Evolutionary conservation across 2,113 vertebrate species (phyloP), one percentile per base, ranked within the genome.

Genomic region (Fregetta grallaria): DNA sequence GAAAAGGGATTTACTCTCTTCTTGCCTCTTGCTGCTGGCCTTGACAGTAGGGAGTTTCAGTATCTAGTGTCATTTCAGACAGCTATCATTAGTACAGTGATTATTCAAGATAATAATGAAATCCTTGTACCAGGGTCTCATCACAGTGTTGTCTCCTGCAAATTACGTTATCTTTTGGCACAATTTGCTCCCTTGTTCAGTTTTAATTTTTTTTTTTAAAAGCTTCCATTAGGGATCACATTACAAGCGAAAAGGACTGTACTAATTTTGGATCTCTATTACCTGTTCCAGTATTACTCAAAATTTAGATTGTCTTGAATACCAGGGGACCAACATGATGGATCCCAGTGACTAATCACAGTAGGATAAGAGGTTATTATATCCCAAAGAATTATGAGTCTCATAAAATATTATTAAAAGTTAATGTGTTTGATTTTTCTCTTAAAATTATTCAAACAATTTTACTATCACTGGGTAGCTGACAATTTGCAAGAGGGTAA

Each of bases 341-440:
- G 94, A 89, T 96, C 93, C 92, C 88, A 96, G 92, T 96, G 91
- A 97, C 95, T 97, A 93, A 94, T 92, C 32, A 0, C 95, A 94
- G 96, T 83, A 82, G 82, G 96, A 94, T 77, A 91, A 91, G 82
- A 90, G 58, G 90, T 96, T 95, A 89, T 96, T 97, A 94, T 59
- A 92, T 93, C 65, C 95, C 65, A 95, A 93, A 95, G 96, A 97
- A 95, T 94, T 93, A 95, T 82, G 90, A 96, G 42, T 42, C 86
- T 93, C 92, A 80, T 96, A 95, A 97, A 97, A 92, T 96, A 94
- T 83, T 97, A 96, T 97, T 97, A 96, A 97, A 97, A 94, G 86
- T 96, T 96, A 94, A 96, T 94, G 79, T 72, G 83, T 91, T 98
- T 97, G 81, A 87, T 96, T 98, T 97, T 96, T 96, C 91, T 94